Percentiles rank a stretch among this genome's conserved stretches.
Evolutionary conservation across 2,113 vertebrate genomes (phyloP).

Genomic region (Takifugu flavidus): DNA sequence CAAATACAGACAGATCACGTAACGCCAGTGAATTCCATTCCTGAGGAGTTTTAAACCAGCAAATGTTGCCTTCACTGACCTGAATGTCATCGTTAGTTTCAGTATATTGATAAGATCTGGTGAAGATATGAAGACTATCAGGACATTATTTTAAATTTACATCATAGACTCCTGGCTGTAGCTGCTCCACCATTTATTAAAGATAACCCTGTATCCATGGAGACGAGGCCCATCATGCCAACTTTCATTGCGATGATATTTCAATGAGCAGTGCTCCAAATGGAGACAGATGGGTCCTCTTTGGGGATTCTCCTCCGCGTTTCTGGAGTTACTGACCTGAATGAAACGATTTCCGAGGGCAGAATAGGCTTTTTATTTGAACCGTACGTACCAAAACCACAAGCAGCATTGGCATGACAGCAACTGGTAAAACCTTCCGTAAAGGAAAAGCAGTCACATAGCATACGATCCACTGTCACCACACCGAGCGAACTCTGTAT

Average conservation of each 20-base stretch:
- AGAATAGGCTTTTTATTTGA: slow-evolving; percentile 67
- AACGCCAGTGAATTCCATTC: too few relatives aligned
- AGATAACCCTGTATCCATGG: not conserved
- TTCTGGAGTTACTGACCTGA: slow-evolving; percentile 39
- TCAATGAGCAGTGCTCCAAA: slow-evolving; percentile 3
- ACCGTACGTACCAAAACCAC: slow-evolving; percentile 68
- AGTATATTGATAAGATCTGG: too few relatives aligned
- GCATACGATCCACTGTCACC: slow-evolving; percentile 54
- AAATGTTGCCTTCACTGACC: too few relatives aligned
- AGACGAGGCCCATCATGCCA: not conserved
- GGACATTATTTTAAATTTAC: too few relatives aligned
- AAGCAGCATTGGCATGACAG: slow-evolving; percentile 69
- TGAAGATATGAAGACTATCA: too few relatives aligned
- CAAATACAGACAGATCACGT: not conserved
- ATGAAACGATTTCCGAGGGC: slow-evolving; percentile 44
- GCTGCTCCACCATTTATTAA: too few relatives aligned
- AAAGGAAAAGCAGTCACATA: slow-evolving; percentile 45
- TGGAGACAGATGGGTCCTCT: too few relatives aligned
- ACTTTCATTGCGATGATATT: not conserved
- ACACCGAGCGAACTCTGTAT: slow-evolving; percentile 44
- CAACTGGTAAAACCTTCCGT: slow-evolving; percentile 43
- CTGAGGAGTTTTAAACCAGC: too few relatives aligned
- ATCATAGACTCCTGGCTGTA: too few relatives aligned
- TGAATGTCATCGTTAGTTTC: too few relatives aligned
- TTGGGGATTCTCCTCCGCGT: not conserved